These are phyloP conservation scores for Drosophila ananassae DNA, from an alignment of 1,140 invertebrate genomes.

Conservation along the genomic window DNA sequence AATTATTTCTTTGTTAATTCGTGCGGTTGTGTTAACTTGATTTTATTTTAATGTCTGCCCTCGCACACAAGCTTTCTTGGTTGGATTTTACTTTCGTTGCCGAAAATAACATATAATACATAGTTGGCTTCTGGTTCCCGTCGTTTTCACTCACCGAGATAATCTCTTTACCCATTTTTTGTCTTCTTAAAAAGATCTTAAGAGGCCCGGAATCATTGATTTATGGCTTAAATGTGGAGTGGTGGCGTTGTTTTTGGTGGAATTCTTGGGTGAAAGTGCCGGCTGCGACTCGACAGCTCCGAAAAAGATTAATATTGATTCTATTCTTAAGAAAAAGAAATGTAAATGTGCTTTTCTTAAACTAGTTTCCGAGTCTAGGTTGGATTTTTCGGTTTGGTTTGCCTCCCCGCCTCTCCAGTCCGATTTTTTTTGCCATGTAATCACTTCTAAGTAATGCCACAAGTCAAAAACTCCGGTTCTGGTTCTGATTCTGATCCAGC, in stretches of 20 bases:
- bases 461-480: conserved; percentile 22
- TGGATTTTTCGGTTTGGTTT: too few relatives aligned
- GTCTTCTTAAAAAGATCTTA: conserved; percentile 1
- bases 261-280: conserved; percentile 60
- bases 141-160: conserved; percentile 61
- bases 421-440: conserved; percentile 45
- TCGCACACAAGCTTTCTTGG: conserved; percentile 56
- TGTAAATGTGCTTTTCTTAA: conserved; percentile 6
- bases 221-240: conserved; percentile 5
- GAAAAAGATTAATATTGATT: neutral
- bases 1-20: conserved; percentile 51
- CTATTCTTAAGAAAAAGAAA: neutral
- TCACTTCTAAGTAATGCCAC: conserved; percentile 62
- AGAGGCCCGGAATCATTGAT: conserved; percentile 13
- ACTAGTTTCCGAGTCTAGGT: neutral
- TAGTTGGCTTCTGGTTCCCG: conserved; percentile 17
- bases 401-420: too few relatives aligned
- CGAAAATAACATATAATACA: conserved; percentile 22
- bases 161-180: conserved; percentile 10
- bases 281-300: neutral
- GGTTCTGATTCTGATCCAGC: conserved; percentile 35
- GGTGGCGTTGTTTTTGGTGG: neutral
- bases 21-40: conserved; percentile 62
- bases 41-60: conserved; percentile 71
- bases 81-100: conserved; percentile 79